Evolutionary conservation across 2,113 vertebrate genomes (phyloP), one percentile per base, ranked within the genome.

Genomic region (Diglossa brunneiventris): DNA sequence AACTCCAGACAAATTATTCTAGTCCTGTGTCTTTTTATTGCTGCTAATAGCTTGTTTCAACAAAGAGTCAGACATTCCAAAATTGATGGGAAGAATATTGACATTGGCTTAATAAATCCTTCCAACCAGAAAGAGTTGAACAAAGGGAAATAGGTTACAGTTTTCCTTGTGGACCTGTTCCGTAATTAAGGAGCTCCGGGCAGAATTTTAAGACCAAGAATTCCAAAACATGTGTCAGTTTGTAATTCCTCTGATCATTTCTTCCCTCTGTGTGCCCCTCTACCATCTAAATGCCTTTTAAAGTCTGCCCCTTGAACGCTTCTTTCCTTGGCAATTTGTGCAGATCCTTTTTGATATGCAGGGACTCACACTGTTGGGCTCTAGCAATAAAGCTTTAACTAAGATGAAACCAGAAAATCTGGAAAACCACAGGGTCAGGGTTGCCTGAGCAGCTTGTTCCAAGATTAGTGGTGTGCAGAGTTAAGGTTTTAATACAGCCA

Each of bases 81-180:
- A 97, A 97, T 85, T 97, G 94, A 97, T 88, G 80, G 83, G 63
- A 97, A 97, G 95, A 97, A 88, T 94, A 92, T 95, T 97, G 86
- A 96, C 81, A 93, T 91, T 93, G 83, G 88, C 84, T 97, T 97
- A 97, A 97, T 92, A 94, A 84, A 97, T 93, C 86, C 92, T 94
- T 95, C 94, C 90, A 95, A 92, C 44, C 88, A 95, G 93, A 97
- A 96, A 93, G 88, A 93, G 83, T 28, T 82, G 93, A 93, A 96
- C 94, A 97, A 96, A 96, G 44, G 90, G 88, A 96, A 95, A 94
- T 53, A 94, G 94, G 91, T 91, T 87, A 87, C 6, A 5, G 56
- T 94, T 94, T 94, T 96, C 95, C 94, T 94, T 74, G 90, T 55
- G 76, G 89, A 89, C 68, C 92, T 93, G 80, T 82, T 96, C 83